A percentile compares a stretch with the other conserved stretches of the same genome.
These are phyloP conservation scores for Eupithecia tripunctaria DNA, from an alignment of 2,888 invertebrate genomes.

Conservation along the genomic window DNA sequence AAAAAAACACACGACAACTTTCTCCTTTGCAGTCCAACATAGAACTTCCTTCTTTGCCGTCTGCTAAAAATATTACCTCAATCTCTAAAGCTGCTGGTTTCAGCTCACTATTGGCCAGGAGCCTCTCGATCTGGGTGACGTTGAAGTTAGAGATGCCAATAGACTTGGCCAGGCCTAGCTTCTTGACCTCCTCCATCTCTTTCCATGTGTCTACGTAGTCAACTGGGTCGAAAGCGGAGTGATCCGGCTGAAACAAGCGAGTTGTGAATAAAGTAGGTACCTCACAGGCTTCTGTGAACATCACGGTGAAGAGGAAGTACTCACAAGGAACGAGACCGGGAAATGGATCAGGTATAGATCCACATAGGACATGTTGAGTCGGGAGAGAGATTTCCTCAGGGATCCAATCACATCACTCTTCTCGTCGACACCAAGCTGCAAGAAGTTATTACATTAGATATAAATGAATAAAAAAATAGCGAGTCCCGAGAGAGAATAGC, in stretches of 20 bases:
- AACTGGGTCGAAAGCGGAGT: slow-evolving; percentile 71
- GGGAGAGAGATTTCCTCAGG: slow-evolving; percentile 66
- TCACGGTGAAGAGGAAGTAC: slow-evolving; percentile 15
- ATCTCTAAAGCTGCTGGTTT: slow-evolving; percentile 87
- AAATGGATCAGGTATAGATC: slow-evolving; percentile 84
- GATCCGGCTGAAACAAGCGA: slow-evolving; percentile 54
- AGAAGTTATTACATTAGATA: no score
- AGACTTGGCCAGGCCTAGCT: slow-evolving; percentile 87
- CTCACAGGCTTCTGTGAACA: no score
- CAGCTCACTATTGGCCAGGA: slow-evolving; percentile 84
- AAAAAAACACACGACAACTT: no score
- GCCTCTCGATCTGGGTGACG: slow-evolving; percentile 87
- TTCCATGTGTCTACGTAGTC: slow-evolving; percentile 90
- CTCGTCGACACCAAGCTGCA: slow-evolving; percentile 62
- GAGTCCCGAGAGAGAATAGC: no score
- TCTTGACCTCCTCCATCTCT: slow-evolving; percentile 88
- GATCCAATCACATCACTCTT: slow-evolving; percentile 63
- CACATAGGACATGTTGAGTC: slow-evolving; percentile 80
- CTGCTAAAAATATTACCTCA: slow-evolving; percentile 58
- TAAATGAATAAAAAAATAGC: no score
- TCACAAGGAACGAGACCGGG: slow-evolving; percentile 72
- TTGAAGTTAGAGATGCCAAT: slow-evolving; percentile 91
- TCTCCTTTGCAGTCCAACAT: no score
- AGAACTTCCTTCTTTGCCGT: no score
- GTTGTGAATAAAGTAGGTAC: no score